Conservation (phyloP, 1,140 invertebrate species). For the Cyphomyrmex costatus region DNA sequence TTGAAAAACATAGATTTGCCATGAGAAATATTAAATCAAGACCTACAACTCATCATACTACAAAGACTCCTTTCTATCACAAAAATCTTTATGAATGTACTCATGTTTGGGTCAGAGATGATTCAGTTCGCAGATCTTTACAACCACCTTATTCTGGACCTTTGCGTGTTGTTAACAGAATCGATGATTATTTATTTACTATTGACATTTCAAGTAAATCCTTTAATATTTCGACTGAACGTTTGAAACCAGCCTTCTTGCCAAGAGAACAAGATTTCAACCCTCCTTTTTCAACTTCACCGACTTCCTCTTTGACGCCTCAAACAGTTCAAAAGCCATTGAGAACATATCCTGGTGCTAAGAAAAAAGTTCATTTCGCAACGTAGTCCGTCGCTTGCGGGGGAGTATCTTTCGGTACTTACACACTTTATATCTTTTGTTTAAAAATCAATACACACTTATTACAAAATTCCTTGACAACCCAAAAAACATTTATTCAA, state of each 20-base stretch:
- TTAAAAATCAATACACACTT: no score
- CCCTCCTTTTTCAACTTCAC: not conserved
- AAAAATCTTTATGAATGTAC: not conserved
- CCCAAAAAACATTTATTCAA: no score
- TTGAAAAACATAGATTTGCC: not conserved
- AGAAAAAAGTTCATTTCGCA: no score
- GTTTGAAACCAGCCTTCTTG: not conserved
- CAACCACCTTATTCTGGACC: not conserved
- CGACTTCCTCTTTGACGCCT: no score
- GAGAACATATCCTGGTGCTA: no score
- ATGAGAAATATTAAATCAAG: not conserved
- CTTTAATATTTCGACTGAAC: not conserved
- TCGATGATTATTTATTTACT: not conserved
- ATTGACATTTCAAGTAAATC: not conserved
- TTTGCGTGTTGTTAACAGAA: not conserved
- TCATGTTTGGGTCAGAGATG: not conserved
- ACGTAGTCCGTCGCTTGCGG: no score
- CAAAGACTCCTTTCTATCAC: not conserved
- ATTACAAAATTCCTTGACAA: no score
- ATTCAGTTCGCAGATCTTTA: not conserved
- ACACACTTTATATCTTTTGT: no score
- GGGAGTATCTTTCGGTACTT: no score
- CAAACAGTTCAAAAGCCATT: no score
- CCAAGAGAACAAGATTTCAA: not conserved
- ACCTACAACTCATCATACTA: not conserved